Conservation (phyloP, 2,113 vertebrate genomes). For the Phylloscopus whistleri region DNA sequence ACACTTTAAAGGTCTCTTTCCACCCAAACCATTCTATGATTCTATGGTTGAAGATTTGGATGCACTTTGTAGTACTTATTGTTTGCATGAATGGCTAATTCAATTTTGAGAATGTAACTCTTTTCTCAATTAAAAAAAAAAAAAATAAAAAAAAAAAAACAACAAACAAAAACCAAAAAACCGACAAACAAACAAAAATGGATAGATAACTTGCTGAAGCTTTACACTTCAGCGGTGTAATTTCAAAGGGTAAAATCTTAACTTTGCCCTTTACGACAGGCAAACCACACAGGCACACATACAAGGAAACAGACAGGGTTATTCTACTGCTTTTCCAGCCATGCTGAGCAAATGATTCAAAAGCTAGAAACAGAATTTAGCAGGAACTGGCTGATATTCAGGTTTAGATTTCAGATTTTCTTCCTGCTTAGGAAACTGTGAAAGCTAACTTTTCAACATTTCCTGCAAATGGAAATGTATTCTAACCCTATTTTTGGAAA, state of each 20-base stretch:
- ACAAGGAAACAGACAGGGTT: neutral
- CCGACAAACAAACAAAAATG: neutral
- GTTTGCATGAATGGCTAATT: neutral
- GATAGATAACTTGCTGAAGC: neutral
- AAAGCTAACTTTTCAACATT: neutral
- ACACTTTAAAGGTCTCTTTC: neutral
- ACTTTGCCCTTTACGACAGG: neutral
- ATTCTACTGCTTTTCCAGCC: neutral
- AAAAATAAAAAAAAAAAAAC: neutral
- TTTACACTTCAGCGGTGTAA: neutral
- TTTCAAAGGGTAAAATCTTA: neutral
- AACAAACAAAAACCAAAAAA: no score
- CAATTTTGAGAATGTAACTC: neutral
- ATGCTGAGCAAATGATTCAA: neutral
- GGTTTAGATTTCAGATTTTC: neutral
- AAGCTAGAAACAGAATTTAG: neutral
- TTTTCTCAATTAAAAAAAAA: neutral
- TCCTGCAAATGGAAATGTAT: neutral
- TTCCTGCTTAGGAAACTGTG: neutral
- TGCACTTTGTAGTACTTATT: neutral
- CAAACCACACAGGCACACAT: neutral
- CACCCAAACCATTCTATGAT: neutral
- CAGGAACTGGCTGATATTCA: neutral
- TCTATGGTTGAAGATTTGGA: neutral
- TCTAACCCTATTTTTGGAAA: neutral